These are phyloP conservation scores for Aphidius gifuensis DNA, from an alignment of 1,140 invertebrate species.

Conservation along the genomic window DNA sequence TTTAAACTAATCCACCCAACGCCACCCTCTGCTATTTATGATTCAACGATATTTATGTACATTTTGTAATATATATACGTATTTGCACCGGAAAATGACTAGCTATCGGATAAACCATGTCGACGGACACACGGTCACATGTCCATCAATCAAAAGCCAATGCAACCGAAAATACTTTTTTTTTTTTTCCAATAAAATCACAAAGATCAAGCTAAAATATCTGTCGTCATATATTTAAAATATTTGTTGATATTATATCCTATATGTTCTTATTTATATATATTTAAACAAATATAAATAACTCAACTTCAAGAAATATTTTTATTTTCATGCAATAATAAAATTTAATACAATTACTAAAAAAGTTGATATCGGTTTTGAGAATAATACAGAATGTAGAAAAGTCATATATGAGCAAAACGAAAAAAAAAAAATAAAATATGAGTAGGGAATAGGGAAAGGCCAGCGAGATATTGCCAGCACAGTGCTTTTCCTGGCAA, in stretches of 20 bases:
- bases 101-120: conserved; percentile 19
- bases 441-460: conserved; percentile 20
- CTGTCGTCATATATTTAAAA: conserved; percentile 2
- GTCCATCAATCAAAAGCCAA: conserved; percentile 21
- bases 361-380: too few species aligned
- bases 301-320: too few species aligned
- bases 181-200: conserved; percentile 21
- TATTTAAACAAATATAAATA: too few species aligned
- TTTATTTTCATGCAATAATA: too few species aligned
- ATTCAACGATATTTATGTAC: neutral
- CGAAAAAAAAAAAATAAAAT: neutral
- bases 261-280: too few species aligned
- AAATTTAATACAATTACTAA: too few species aligned
- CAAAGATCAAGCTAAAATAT: conserved; percentile 6
- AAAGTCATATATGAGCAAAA: neutral
- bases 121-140: conserved; percentile 12
- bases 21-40: neutral
- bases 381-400: too few species aligned
- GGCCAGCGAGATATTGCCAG: conserved; percentile 5
- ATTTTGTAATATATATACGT: neutral
- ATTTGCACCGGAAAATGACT: conserved; percentile 9
- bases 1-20: too few species aligned
- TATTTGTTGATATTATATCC: too few species aligned
- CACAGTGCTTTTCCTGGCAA: conserved; percentile 50
- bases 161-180: conserved; percentile 3